Percentiles rank a stretch among this genome's conserved stretches.
phyloP scores from a whole-genome alignment of 2,888 invertebrate species.

The Drosophila percnosoma region DNA sequence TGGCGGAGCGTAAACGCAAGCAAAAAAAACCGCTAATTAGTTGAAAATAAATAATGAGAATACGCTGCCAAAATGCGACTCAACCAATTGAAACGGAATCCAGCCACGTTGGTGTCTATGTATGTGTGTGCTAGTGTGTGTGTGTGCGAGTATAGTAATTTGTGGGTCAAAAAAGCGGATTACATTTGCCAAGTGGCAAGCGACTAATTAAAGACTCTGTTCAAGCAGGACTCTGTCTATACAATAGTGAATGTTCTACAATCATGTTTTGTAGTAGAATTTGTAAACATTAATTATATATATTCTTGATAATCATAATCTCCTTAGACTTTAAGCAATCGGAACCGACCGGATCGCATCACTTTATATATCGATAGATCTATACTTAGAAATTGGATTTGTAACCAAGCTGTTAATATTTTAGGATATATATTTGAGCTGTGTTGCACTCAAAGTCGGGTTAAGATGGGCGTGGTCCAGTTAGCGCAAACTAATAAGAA shows the following conservation, averaged over 20 bases:
- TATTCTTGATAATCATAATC: background rate
- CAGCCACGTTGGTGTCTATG: background rate
- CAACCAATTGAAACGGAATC: conserved; percentile 44
- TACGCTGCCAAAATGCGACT: conserved; percentile 53
- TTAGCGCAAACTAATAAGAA: background rate
- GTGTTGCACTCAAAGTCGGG: background rate
- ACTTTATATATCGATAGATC: background rate
- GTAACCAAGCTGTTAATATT: background rate
- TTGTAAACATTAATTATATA: background rate
- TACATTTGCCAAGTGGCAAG: background rate
- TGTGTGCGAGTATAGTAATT: conserved; percentile 7
- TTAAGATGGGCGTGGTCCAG: background rate
- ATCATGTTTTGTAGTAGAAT: no score
- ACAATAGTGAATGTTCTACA: background rate
- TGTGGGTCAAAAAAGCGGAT: conserved; percentile 41
- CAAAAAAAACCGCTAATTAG: conserved; percentile 76
- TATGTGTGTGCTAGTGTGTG: background rate
- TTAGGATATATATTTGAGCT: background rate
- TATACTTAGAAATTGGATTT: background rate
- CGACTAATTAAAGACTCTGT: background rate
- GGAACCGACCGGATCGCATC: background rate
- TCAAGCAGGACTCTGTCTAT: no score
- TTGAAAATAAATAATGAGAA: conserved; percentile 76
- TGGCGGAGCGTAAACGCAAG: conserved; percentile 37
- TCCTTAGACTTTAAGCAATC: background rate